Percentiles rank a stretch among this genome's conserved stretches.
Conservation (phyloP, 2,797 vertebrate genomes). For the Scolopax rusticola region DNA sequence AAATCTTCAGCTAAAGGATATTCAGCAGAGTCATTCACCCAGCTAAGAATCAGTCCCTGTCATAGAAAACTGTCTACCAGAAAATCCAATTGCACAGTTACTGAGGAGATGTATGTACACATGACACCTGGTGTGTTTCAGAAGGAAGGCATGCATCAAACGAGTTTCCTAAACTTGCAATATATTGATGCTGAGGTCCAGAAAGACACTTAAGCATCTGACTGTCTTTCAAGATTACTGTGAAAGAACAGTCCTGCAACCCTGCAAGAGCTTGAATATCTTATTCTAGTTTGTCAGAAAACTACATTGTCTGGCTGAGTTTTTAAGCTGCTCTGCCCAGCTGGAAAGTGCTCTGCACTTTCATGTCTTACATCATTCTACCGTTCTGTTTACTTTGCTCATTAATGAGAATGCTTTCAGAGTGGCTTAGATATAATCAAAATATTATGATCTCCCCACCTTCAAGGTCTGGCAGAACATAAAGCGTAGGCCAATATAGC, state of each 20-base stretch:
- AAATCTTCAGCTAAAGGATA: neutral
- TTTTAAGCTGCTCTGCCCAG: neutral
- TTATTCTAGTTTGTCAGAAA: constrained; percentile 9
- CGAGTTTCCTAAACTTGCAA: neutral
- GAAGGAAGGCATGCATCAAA: neutral
- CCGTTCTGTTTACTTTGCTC: neutral
- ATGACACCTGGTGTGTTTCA: neutral
- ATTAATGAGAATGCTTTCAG: constrained; percentile 29
- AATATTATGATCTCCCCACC: constrained; percentile 42
- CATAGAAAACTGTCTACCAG: neutral
- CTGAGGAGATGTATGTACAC: neutral
- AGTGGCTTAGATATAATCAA: constrained; percentile 34
- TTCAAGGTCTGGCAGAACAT: constrained; percentile 30
- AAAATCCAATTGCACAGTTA: neutral
- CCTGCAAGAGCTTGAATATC: neutral
- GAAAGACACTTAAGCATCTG: neutral
- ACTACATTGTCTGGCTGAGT: neutral
- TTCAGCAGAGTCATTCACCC: neutral
- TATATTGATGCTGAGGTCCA: neutral
- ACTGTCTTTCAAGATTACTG: neutral
- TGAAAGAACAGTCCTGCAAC: neutral
- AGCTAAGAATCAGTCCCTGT: neutral
- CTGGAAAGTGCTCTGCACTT: neutral
- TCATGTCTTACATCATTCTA: neutral
- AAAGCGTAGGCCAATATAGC: neutral